These are phyloP conservation scores for Dolichopus griseipennis DNA, from an alignment of 2,888 invertebrate genomes.

Conservation along the genomic window DNA sequence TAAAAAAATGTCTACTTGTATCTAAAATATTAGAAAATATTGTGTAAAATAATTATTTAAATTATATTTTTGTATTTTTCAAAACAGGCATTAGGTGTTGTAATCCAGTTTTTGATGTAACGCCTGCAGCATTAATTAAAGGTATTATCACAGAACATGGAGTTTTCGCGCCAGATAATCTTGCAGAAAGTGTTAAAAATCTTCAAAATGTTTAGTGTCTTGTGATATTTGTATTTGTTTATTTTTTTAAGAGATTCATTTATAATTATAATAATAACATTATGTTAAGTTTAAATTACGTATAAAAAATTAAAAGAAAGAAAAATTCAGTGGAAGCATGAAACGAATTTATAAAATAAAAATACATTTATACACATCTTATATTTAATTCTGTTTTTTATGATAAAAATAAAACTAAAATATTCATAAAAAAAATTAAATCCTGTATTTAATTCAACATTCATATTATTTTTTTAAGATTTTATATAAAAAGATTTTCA, in stretches of 20 bases:
- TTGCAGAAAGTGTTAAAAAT: slow-evolving; percentile 34
- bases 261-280: not conserved
- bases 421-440: too few species aligned
- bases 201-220: slow-evolving; percentile 21
- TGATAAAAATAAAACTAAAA: not conserved
- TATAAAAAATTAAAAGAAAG: not conserved
- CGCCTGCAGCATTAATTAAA: slow-evolving; percentile 83
- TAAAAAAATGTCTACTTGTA: too few species aligned
- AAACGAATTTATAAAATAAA: slow-evolving; percentile 3
- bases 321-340: not conserved
- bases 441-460: too few species aligned
- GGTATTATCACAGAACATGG: slow-evolving; percentile 93
- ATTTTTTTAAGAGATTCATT: not conserved
- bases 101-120: slow-evolving; percentile 99
- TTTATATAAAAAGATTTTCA: too few species aligned
- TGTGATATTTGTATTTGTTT: not conserved
- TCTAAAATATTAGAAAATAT: too few species aligned
- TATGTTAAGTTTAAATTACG: not conserved
- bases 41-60: not conserved
- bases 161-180: slow-evolving; percentile 58
- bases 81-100: slow-evolving; percentile 78
- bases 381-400: slow-evolving; percentile 2
- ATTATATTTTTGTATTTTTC: slow-evolving; percentile 11
- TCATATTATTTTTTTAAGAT: too few species aligned
- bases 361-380: not conserved